A percentile compares a stretch with the other conserved stretches of the same genome.
These are phyloP conservation scores for Macrosiphum euphorbiae DNA, from an alignment of 2,888 invertebrate species.

Conservation along the genomic window DNA sequence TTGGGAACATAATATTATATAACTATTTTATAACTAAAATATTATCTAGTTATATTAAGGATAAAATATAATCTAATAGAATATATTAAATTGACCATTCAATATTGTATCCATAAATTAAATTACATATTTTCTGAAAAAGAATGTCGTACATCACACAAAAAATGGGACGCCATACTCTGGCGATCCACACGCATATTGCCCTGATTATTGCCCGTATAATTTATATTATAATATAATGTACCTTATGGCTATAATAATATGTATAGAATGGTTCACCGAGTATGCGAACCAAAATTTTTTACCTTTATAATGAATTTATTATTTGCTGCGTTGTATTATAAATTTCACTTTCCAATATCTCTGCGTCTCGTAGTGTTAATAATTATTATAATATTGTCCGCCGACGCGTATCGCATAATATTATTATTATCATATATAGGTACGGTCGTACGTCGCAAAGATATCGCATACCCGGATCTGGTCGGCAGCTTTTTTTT, in stretches of 20 bases:
- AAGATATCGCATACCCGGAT: slow-evolving; percentile 2
- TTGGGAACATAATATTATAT: neutral
- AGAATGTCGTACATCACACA: neutral
- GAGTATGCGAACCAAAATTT: neutral
- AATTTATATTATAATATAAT: neutral
- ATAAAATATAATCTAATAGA: neutral
- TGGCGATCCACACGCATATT: neutral
- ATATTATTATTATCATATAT: neutral
- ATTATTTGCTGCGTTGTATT: neutral
- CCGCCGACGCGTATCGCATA: neutral
- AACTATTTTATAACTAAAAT: no score
- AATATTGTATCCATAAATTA: neutral
- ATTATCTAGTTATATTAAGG: neutral
- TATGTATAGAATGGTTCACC: neutral
- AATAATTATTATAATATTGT: neutral
- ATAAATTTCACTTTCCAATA: neutral
- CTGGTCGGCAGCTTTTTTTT: neutral
- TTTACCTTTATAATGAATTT: neutral
- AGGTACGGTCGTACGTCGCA: neutral
- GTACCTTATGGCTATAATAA: no score
- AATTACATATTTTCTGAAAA: neutral
- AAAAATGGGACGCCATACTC: neutral
- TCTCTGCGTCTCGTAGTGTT: neutral
- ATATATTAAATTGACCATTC: no score
- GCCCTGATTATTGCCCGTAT: neutral